phyloP scores from a whole-genome alignment of 2,797 vertebrate species.

The Cheirogaleus major region DNA sequence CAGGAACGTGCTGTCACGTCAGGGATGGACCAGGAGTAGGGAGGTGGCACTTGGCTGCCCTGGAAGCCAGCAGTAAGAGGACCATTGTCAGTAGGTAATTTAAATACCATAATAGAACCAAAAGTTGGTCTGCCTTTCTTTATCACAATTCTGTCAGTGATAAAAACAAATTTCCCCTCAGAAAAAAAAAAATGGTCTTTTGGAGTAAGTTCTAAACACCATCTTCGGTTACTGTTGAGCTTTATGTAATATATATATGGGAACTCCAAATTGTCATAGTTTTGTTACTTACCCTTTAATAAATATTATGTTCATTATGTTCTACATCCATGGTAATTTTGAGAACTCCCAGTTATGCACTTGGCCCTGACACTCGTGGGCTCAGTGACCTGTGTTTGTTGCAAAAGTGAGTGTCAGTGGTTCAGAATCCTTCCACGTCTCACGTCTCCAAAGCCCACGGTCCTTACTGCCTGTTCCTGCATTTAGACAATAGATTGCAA shows the following conservation, averaged over 20 bases:
- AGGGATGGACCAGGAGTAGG: too few species aligned
- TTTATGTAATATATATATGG: neutral
- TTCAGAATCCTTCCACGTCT: neutral
- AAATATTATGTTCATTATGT: neutral
- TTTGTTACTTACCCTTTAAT: neutral
- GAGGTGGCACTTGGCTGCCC: neutral
- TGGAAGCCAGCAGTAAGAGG: neutral
- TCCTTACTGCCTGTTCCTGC: neutral
- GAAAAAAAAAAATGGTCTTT: neutral
- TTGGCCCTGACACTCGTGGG: neutral
- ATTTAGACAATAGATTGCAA: neutral
- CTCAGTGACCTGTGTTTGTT: accelerated
- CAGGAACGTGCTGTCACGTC: neutral
- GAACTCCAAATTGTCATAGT: neutral
- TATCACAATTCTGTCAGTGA: neutral
- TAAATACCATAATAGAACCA: neutral
- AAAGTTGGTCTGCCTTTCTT: neutral
- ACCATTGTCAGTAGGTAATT: neutral
- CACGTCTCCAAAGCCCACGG: neutral
- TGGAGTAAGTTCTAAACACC: neutral
- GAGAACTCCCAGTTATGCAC: neutral
- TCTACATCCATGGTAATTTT: neutral
- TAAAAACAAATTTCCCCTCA: neutral
- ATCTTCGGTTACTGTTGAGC: neutral
- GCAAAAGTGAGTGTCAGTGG: accelerated